phyloP scores from a whole-genome alignment of 2,113 vertebrate species.

The Rhinichthys klamathensis region DNA sequence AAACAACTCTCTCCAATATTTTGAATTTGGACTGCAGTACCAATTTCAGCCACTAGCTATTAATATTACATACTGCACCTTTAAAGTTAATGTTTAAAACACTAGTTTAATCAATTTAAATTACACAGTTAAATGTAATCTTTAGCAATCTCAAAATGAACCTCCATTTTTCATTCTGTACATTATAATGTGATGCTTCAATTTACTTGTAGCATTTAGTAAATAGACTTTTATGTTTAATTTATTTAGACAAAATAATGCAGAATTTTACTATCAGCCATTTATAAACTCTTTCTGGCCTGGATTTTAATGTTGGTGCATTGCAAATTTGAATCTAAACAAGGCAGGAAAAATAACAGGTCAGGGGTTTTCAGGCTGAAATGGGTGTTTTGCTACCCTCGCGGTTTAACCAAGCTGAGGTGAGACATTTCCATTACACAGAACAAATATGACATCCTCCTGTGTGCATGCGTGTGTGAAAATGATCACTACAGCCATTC shows the following conservation, averaged over 20 bases:
- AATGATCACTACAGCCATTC: slow-evolving; percentile 20
- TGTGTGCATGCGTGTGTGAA: slow-evolving; percentile 25
- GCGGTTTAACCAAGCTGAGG: slow-evolving; percentile 18
- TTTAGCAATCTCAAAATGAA: neutral
- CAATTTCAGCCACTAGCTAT: no score
- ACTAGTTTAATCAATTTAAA: no score
- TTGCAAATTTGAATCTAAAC: neutral
- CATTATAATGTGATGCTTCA: neutral
- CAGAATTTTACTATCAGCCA: neutral
- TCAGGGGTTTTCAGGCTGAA: neutral
- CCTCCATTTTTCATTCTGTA: neutral
- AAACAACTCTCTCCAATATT: no score
- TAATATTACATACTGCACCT: no score
- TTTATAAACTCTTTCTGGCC: neutral
- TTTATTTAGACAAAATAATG: neutral
- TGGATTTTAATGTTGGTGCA: no score
- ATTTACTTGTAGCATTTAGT: neutral
- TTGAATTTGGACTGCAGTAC: no score
- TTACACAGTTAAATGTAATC: neutral
- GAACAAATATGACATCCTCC: slow-evolving; percentile 35
- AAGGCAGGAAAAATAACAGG: neutral
- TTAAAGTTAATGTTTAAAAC: no score
- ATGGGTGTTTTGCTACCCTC: slow-evolving; percentile 1
- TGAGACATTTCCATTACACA: slow-evolving; percentile 33
- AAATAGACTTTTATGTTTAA: neutral